Base-by-base conservation (phyloP, 2,113 vertebrate genomes). In the Urocynchramus pylzowi region DNA sequence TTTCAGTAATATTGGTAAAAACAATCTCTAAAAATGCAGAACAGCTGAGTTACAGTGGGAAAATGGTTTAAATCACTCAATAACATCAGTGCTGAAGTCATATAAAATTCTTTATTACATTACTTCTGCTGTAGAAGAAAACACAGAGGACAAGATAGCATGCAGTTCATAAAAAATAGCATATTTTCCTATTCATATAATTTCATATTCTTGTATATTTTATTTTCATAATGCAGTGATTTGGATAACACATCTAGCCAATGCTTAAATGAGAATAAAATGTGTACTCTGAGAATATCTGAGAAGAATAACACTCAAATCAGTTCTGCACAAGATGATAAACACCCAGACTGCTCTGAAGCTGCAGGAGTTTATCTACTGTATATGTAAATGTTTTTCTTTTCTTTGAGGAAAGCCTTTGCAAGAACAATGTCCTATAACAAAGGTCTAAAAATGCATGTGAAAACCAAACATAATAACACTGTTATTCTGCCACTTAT, bases 401-500 rank as follows among this genome's bases (percentile, higher is more conserved):
- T 93, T 93, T 85, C 94, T 97, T 97, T 97, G 91, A 96, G 93
- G 65, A 85, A 95, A 95, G 83, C 74, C 86, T 97, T 97, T 97
- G 88, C 77, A 94, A 97, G 95, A 96, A 96, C 75, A 96, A 91
- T 95, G 87, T 97, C 95, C 96, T 97, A 97, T 97, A 93, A 93
- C 93, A 97, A 97, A 97, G 95, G 96, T 97, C 96, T 98, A 97
- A 97, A 98, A 97, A 97, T 93, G 91, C 68, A 94, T 96, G 84
- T 85, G 95, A 97, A 97, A 97, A 79, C 95, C 93, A 94, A 97
- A 97, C 92, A 97, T 95, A 97, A 97, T 97, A 97, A 94, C 96
- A 96, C 92, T 98, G 95, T 97, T 97, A 97, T 97, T 97, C 96
- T 98, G 96, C 94, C 96, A 96, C 96, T 98, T 98, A 98, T 98